Evolutionary conservation across 1,140 invertebrate species (phyloP).

Genomic region (Kradibia gibbosae): DNA sequence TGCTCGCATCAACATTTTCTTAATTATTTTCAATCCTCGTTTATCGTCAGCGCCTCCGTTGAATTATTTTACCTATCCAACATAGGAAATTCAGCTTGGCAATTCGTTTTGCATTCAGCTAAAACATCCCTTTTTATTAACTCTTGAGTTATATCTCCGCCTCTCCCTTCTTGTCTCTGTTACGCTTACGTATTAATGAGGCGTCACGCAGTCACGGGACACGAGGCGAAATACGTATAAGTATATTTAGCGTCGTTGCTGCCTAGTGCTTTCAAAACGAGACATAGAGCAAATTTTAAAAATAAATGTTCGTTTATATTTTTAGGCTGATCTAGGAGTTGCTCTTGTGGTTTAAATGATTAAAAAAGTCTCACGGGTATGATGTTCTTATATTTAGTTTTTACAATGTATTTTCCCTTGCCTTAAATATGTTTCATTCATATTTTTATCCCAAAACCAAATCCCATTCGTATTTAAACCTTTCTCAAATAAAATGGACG

Average conservation of each 20-base stretch:
- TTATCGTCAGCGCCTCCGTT: neutral
- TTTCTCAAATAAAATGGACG: neutral
- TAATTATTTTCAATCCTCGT: neutral
- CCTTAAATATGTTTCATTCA: neutral
- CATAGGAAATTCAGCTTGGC: neutral
- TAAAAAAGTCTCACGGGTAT: neutral
- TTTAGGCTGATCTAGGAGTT: conserved; percentile 29
- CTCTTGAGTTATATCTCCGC: neutral
- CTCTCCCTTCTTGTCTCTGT: neutral
- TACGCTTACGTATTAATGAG: neutral
- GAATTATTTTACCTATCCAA: neutral
- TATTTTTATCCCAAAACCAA: too few relatives aligned
- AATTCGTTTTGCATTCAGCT: neutral
- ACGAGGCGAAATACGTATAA: neutral
- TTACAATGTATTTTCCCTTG: neutral
- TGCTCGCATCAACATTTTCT: neutral
- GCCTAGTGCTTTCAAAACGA: neutral
- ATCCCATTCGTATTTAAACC: neutral
- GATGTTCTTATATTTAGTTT: neutral
- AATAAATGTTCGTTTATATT: conserved; percentile 35
- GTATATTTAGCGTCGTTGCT: conserved; percentile 27
- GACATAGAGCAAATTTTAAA: conserved; percentile 33
- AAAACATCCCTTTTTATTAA: conserved; percentile 17
- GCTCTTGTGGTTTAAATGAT: neutral
- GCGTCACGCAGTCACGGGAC: neutral